phyloP scores from a whole-genome alignment of 2,113 vertebrate genomes.

The Chloroceryle aenea region DNA sequence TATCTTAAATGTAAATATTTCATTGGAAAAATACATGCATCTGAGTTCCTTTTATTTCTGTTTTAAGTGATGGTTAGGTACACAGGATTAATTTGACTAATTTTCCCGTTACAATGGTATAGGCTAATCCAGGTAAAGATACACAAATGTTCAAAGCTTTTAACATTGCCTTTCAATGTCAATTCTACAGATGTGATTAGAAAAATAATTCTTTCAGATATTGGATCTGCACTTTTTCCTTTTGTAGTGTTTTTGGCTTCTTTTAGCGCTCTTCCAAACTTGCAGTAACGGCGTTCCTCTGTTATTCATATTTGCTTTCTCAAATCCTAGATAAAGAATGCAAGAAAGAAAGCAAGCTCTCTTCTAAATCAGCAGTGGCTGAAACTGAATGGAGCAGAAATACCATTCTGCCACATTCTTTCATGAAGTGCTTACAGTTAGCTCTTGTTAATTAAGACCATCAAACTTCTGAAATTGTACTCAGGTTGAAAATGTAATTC shows the following conservation, averaged over 20 bases:
- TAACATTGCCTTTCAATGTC: conserved; percentile 71
- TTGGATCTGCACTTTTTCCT: conserved; percentile 60
- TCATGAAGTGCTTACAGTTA: conserved; percentile 25
- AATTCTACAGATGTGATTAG: conserved; percentile 61
- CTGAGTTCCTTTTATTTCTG: neutral
- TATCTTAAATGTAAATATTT: conserved; percentile 3
- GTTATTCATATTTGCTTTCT: conserved; percentile 67
- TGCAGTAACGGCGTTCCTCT: conserved; percentile 57
- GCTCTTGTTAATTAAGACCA: neutral
- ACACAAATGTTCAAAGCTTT: conserved; percentile 51
- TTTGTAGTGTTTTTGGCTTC: conserved; percentile 71
- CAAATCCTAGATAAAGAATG: conserved; percentile 67
- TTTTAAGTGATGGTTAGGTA: neutral
- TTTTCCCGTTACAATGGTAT: conserved; percentile 36
- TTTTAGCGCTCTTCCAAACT: conserved; percentile 39
- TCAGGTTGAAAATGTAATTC: neutral
- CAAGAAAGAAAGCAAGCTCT: conserved; percentile 17
- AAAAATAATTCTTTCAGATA: conserved; percentile 75
- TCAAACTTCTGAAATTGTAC: neutral
- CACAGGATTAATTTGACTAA: conserved; percentile 11
- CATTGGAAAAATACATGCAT: neutral
- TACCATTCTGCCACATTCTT: conserved; percentile 10
- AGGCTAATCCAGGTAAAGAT: conserved; percentile 69
- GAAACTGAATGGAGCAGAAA: conserved; percentile 31
- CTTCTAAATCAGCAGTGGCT: conserved; percentile 61